Base-by-base conservation (phyloP, 2,888 invertebrate species). In the Stenurella melanura region DNA sequence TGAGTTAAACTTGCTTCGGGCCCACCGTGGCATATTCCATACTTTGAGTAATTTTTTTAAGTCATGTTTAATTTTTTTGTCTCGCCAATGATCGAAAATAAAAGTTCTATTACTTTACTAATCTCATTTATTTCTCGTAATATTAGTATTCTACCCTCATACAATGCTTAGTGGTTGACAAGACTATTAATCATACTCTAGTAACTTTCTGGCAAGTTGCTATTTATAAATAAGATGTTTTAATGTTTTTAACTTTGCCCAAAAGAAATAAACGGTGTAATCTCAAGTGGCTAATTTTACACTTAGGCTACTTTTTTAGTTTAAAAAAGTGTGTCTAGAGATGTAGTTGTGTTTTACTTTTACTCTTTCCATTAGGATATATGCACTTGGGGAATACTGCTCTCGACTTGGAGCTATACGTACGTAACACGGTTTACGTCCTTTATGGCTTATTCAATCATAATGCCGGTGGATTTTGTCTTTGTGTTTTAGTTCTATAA, bases 401-500 rank as follows among this genome's bases (percentile, higher is more conserved):
- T 50, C 50, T 50, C 50, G n/a, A 50, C 50, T 50, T 50, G 9
- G 30, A 50, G 50, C n/a, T 50, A n/a, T 50, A 50, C 50, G n/a
- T 50, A 50, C 50, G n/a, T 50, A 50, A n/a, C 50, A 50, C n/a
- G n/a, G 50, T 50, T 50, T 17, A 50, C 12, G 15, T 50, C 15
- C 50, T 50, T 50, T 50, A 50, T 50, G 50, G 50, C 50, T 50
- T 50, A 50, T 50, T 50, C 50, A 50, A 50, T 50, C 50, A 50
- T 50, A 50, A 50, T n/a, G 50, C 5, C n/a, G n/a, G 50, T 50
- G 50, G 4, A 42, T 15, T 12, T 12, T 4, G 12, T 42, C 42
- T 4, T 4, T 4, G n/a, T 50, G 50, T 50, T 50, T 50, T n/a
- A n/a, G 50, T 50, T 50, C 50, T 6, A n/a, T 12, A 42, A 50